Evolutionary conservation across 2,797 vertebrate genomes (phyloP), one percentile per base, ranked within the genome.

Genomic region (Avahi laniger): DNA sequence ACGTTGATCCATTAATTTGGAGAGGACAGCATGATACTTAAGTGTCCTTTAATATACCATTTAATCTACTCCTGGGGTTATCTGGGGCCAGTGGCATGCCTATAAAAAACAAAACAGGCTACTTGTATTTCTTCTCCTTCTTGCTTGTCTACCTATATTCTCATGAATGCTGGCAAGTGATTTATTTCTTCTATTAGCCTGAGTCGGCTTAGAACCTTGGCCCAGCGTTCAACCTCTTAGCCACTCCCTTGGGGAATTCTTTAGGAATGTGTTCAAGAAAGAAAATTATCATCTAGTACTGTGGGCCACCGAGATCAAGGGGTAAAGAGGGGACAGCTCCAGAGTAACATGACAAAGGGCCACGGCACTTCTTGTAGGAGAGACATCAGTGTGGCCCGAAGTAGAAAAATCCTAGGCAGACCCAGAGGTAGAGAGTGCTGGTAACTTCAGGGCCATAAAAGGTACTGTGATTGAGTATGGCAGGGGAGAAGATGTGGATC

Each of bases 61-160:
- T 96, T 88, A 46, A 94, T 97, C 94, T 63, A 90, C 38, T 81
- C 76, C 61, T 57, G 54, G 61, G 48, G 72, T 97, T 96, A 89
- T 93, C 80, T 88, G 73, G 76, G 78, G 52, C 82, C 76, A 88
- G 15, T 26, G 30, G 54, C 54, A 89, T 86, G 54, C 46, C 91
- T 73, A 43, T 15, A 6, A 41, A 18, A 18, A 63, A 52, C 67
- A 63, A 94, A 59, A 43, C 1, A 26, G 20, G 41, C 35, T 48
- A 61, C 67, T 52, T 81, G 4, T 72, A 65, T 93, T 87, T 85
- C 82, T 94, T 90, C 48, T 81, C 20, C 70, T 89, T 33, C n/a
- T 86, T 90, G 43, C 30, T 91, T 91, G 85, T 86, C 54, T 75
- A 78, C n/a, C n/a, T 81, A 30, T 78, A 50, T 63, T 46, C 92